Conservation (phyloP, 2,113 vertebrate species). For the Sinocyclocheilus anophthalmus region DNA sequence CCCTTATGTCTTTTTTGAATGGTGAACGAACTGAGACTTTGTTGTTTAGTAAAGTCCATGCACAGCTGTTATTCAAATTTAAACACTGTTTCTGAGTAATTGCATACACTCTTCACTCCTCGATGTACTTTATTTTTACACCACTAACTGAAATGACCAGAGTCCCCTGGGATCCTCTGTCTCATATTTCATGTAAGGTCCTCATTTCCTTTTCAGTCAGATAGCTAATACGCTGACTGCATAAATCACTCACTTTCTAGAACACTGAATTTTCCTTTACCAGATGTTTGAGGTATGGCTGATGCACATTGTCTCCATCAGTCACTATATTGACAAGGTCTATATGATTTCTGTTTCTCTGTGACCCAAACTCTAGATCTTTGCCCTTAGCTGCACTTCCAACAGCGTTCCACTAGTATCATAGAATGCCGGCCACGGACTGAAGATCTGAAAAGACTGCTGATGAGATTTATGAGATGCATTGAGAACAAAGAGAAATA, state of each 20-base stretch:
- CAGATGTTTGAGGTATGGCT: conserved; percentile 1
- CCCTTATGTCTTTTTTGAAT: background rate
- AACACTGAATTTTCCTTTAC: background rate
- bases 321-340: background rate
- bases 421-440: background rate
- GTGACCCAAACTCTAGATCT: background rate
- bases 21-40: background rate
- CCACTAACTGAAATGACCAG: conserved; percentile 11
- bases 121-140: background rate
- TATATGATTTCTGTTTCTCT: background rate
- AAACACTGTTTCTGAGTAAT: background rate
- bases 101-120: background rate
- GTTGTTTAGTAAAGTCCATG: background rate
- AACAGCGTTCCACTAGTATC: background rate
- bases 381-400: background rate
- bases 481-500: conserved; percentile 8
- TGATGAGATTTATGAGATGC: background rate
- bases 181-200: conserved; percentile 9
- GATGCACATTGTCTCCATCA: background rate
- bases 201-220: conserved; percentile 1
- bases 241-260: background rate
- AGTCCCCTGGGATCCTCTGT: background rate
- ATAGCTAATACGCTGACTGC: background rate
- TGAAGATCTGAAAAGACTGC: background rate
- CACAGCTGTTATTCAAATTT: background rate